Base-by-base conservation (phyloP, 2,888 invertebrate species). In the Phrixothrix hirtus region DNA sequence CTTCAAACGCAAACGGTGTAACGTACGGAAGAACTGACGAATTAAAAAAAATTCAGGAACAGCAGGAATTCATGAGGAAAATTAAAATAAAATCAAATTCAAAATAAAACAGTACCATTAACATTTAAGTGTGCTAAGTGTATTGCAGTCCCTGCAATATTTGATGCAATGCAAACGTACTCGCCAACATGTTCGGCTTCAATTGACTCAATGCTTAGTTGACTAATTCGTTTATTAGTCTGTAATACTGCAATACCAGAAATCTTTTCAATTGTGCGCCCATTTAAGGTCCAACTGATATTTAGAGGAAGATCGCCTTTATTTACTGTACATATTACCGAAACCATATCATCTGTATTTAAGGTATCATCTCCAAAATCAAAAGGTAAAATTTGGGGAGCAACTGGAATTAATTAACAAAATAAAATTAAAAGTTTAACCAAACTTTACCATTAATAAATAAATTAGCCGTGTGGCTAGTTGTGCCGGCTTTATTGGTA, bases 261-360 rank as follows among this genome's bases (percentile, higher is more conserved):
- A 55, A 74, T 64, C 43, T 70, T 72, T 7, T 46, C 32, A 12
- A 62, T 45, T 1, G 50, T 12, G 57, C 79, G 76, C 66, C 83
- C 84, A 70, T 87, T 84, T 70, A 86, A 82, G 65, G 78, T 81
- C 88, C 89, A 89, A 36, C 78, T 77, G 62, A 89, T 85, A 67
- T 82, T 82, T 61, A 89, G 77, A 34, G 89, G 88, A 42, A 82
- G 76, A 75, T 89, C 89, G 58, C 89, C 87, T 71, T 85, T 84
- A 38, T 83, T 81, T 46, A 85, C 83, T 64, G 84, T 83, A 71
- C 86, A 86, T 58, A 81, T 82, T 45, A 86, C 77, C 60, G 84
- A 84, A 49, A 83, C 83, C 81, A 71, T 66, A 42, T 86, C 86
- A 31, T 86, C 87, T 51, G 84, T 83, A 74, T 87, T 87, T 66